Evolutionary conservation across 2,113 vertebrate genomes (phyloP), one percentile per base, ranked within the genome.

Genomic region (Sylvicapra grimmia): DNA sequence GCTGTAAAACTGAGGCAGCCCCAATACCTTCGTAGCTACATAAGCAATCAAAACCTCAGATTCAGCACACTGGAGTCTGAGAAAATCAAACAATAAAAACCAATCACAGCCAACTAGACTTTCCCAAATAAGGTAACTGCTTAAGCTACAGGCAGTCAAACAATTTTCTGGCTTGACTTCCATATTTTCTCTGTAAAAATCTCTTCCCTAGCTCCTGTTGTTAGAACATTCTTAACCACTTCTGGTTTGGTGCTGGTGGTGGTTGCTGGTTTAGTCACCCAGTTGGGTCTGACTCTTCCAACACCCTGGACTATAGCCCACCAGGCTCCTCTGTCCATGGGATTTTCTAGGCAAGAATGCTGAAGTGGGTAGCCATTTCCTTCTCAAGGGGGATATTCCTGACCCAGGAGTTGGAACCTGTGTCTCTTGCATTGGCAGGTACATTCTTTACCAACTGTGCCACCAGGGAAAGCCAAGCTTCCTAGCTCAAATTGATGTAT

Each of bases 261-360:
- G 36, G 19, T 77, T 77, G 36, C 36, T 77, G 72, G 23, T 44
- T 27, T 44, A 77, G 72, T 44, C 6, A 14, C 72, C 40, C 44
- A 25, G 40, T 44, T 1, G 6, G 21, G 36, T 77, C 36, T 3
- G 8, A 27, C 23, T 44, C 72, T 44, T 27, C 36, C 0, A 0
- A 27, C 40, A 25, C 40, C 6, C 6, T 77, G 72, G 12, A 44
- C 23, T 75, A 75, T 13, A 40, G n/a, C 68, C 68, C 1, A 68
- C 65, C 18, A 36, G 65, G 65, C 21, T 75, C 36, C 21, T 75
- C 21, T 44, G 36, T 23, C 72, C 72, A 44, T 75, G 72, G 23
- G 72, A 75, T 75, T 44, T 44, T 44, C 36, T 25, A 75, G 36
- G 36, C 21, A 75, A 75, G 72, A 23, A 40, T 75, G 23, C 36